Percentiles rank a stretch among this genome's conserved stretches.
These are phyloP conservation scores for Bombus fervidus DNA, from an alignment of 1,140 invertebrate genomes.

Conservation along the genomic window DNA sequence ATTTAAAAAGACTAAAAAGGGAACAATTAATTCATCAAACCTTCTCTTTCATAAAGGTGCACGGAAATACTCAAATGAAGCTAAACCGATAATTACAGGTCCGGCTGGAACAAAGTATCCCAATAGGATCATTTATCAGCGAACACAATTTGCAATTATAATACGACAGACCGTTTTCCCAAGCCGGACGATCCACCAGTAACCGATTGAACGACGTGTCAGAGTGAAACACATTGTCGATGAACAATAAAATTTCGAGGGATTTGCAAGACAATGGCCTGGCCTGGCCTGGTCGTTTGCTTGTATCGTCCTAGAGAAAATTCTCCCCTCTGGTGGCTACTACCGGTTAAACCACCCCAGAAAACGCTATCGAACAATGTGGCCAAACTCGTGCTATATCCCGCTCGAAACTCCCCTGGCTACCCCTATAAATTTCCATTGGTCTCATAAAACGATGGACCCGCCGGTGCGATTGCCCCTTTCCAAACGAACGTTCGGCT, in stretches of 20 bases:
- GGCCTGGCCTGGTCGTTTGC: too few species aligned
- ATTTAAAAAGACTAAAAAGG: too few species aligned
- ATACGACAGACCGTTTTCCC: background rate
- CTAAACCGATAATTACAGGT: too few species aligned
- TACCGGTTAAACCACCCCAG: slow-evolving; percentile 21
- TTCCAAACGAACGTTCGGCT: background rate
- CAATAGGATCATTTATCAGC: background rate
- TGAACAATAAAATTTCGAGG: slow-evolving; percentile 33
- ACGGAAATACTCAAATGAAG: too few species aligned
- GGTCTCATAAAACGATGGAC: slow-evolving; percentile 29
- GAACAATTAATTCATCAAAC: too few species aligned
- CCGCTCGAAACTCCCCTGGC: background rate
- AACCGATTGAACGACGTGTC: background rate
- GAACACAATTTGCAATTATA: slow-evolving; percentile 15
- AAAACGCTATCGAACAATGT: background rate
- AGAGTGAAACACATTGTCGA: background rate
- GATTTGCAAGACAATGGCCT: slow-evolving; percentile 37
- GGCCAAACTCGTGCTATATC: slow-evolving; percentile 27
- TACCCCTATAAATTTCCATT: slow-evolving; percentile 55
- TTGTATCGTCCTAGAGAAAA: background rate
- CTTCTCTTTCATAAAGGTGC: too few species aligned
- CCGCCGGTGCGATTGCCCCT: background rate
- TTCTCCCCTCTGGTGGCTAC: background rate
- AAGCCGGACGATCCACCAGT: background rate
- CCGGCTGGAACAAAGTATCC: too few species aligned